phyloP scores from a whole-genome alignment of 2,888 invertebrate genomes.

The Trissolcus japonicus region DNA sequence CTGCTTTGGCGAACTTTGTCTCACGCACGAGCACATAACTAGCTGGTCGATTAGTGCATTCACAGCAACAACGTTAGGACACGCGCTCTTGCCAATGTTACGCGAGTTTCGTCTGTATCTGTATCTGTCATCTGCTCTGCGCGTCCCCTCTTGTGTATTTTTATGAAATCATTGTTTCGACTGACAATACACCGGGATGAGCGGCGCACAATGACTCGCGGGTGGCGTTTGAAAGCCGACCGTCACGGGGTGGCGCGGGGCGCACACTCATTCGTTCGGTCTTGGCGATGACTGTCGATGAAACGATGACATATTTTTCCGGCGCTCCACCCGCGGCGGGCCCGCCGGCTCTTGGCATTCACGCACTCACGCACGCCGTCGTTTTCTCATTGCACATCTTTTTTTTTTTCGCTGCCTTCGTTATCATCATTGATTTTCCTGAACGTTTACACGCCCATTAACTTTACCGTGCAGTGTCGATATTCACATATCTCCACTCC shows the following conservation, averaged over 20 bases:
- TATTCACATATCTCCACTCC: constrained; percentile 28
- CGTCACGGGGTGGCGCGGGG: constrained; percentile 44
- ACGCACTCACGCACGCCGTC: constrained; percentile 56
- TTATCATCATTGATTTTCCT: constrained; percentile 53
- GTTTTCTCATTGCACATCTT: constrained; percentile 14
- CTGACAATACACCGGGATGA: constrained; percentile 75
- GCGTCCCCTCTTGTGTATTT: constrained; percentile 66
- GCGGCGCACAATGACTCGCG: constrained; percentile 72
- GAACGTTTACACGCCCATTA: constrained; percentile 37
- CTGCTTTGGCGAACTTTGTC: constrained; percentile 46
- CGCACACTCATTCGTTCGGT: constrained; percentile 68
- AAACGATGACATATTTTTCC: constrained; percentile 77
- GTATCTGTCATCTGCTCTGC: constrained; percentile 48
- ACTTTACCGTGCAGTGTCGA: constrained; percentile 42
- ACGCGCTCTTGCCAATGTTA: constrained; percentile 56
- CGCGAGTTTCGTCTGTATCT: constrained; percentile 39
- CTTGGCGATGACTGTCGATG: constrained; percentile 77
- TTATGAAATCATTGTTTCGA: constrained; percentile 76
- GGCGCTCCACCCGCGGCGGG: constrained; percentile 72
- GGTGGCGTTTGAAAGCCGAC: constrained; percentile 40
- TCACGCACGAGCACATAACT: constrained; percentile 57
- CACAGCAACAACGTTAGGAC: constrained; percentile 45
- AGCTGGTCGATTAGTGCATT: constrained; percentile 62
- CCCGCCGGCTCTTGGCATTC: constrained; percentile 62
- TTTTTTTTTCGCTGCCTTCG: constrained; percentile 28